These are phyloP conservation scores for Nannospalax galili DNA, from an alignment of 2,113 vertebrate genomes.

Conservation along the genomic window DNA sequence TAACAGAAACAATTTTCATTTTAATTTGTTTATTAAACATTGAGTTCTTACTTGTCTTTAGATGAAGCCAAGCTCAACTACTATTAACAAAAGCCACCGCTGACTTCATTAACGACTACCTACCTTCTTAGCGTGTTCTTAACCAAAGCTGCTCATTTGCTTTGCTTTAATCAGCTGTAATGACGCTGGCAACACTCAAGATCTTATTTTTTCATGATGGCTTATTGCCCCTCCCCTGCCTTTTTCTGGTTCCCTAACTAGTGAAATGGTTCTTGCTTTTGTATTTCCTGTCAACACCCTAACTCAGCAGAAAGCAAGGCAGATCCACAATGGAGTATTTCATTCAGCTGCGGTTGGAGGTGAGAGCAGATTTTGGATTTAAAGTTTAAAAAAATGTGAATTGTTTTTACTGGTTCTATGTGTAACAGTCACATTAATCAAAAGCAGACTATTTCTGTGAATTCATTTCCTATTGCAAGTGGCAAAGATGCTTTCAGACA, in stretches of 20 bases:
- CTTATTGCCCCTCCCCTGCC: neutral
- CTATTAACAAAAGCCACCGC: conserved; percentile 64
- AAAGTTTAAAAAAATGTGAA: conserved; percentile 52
- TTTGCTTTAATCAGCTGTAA: conserved; percentile 26
- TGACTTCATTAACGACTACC: conserved; percentile 72
- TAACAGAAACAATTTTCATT: conserved; percentile 67
- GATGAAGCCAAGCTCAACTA: conserved; percentile 67
- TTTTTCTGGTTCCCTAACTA: neutral
- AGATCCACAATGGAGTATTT: conserved; percentile 45
- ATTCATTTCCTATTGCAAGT: conserved; percentile 75
- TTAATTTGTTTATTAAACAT: conserved; percentile 67
- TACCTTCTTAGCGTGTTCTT: conserved; percentile 57
- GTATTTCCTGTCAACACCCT: conserved; percentile 41
- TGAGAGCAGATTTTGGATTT: conserved; percentile 5
- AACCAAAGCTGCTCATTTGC: neutral
- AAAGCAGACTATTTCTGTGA: conserved; percentile 72
- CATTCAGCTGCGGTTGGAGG: conserved; percentile 26
- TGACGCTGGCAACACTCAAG: neutral
- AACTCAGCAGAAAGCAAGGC: conserved; percentile 40
- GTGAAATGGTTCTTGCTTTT: neutral
- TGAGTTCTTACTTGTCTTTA: conserved; percentile 68
- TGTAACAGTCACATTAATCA: conserved; percentile 77
- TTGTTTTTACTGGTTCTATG: conserved; percentile 51
- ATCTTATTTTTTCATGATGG: conserved; percentile 58
- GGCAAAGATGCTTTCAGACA: conserved; percentile 73